These are phyloP conservation scores for Parnassius apollo DNA, from an alignment of 2,888 invertebrate species.

Conservation along the genomic window DNA sequence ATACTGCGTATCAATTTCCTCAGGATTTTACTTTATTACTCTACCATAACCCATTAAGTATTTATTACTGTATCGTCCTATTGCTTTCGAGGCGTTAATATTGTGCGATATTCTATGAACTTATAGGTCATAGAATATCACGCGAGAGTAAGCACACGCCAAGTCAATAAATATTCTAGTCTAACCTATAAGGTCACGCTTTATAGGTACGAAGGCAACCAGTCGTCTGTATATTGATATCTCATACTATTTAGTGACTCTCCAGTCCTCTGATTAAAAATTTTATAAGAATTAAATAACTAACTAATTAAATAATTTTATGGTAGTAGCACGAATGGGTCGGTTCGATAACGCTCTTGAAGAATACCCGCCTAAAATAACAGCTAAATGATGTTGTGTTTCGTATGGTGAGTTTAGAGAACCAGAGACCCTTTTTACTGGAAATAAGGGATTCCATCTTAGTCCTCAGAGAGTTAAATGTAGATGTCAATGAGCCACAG, in stretches of 20 bases:
- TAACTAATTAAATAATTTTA: too few relatives aligned
- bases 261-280: slow-evolving; percentile 4
- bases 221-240: slow-evolving; percentile 15
- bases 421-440: too few relatives aligned
- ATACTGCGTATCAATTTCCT: neutral
- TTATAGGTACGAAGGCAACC: slow-evolving; percentile 21
- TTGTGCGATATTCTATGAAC: too few relatives aligned
- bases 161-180: slow-evolving; percentile 25
- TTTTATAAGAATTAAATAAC: too few relatives aligned
- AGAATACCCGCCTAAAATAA: too few relatives aligned
- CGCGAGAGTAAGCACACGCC: slow-evolving; percentile 20
- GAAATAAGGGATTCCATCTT: too few relatives aligned
- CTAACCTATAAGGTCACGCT: slow-evolving; percentile 23
- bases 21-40: slow-evolving; percentile 10
- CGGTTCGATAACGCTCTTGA: too few relatives aligned
- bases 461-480: too few relatives aligned
- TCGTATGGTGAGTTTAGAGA: too few relatives aligned
- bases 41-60: slow-evolving; percentile 17
- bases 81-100: slow-evolving; percentile 16
- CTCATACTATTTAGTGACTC: neutral
- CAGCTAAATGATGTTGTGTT: too few relatives aligned
- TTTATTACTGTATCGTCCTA: slow-evolving; percentile 17
- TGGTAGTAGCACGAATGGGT: too few relatives aligned
- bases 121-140: slow-evolving; percentile 24
- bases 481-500: too few relatives aligned